Conservation (phyloP, 2,888 invertebrate species). For the Geotrupes spiniger region DNA sequence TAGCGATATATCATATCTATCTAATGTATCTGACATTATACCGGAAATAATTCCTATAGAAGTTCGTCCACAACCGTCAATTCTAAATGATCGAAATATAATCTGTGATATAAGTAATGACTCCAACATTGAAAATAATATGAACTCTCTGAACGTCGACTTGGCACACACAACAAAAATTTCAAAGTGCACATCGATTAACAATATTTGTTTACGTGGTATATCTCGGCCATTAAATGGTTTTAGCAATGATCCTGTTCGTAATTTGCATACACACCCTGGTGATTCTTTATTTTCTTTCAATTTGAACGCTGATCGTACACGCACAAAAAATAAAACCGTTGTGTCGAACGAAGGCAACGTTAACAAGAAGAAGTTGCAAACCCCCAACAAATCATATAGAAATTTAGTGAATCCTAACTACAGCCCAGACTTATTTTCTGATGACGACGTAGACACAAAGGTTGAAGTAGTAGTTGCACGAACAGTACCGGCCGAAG, state of each 20-base stretch:
- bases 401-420: constrained; percentile 32
- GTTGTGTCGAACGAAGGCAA: not conserved
- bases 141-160: constrained; percentile 9
- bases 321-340: no score
- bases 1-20: constrained; percentile 17
- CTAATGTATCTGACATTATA: constrained; percentile 15
- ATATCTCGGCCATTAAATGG: not conserved
- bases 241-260: not conserved
- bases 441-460: constrained; percentile 54
- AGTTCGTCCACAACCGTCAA: constrained; percentile 1
- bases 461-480: constrained; percentile 16
- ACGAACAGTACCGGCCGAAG: constrained; percentile 12
- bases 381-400: constrained; percentile 38
- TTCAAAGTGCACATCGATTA: not conserved
- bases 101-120: constrained; percentile 18
- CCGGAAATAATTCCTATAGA: constrained; percentile 9
- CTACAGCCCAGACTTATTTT: constrained; percentile 63
- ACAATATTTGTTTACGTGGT: no score
- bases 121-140: constrained; percentile 18
- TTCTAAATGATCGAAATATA: constrained; percentile 3
- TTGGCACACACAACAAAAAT: constrained; percentile 2
- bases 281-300: no score
- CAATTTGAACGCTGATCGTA: no score
- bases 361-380: constrained; percentile 23
- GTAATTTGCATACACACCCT: constrained; percentile 2